phyloP scores from a whole-genome alignment of 2,113 vertebrate genomes.

The Pelvicachromis taeniatus region DNA sequence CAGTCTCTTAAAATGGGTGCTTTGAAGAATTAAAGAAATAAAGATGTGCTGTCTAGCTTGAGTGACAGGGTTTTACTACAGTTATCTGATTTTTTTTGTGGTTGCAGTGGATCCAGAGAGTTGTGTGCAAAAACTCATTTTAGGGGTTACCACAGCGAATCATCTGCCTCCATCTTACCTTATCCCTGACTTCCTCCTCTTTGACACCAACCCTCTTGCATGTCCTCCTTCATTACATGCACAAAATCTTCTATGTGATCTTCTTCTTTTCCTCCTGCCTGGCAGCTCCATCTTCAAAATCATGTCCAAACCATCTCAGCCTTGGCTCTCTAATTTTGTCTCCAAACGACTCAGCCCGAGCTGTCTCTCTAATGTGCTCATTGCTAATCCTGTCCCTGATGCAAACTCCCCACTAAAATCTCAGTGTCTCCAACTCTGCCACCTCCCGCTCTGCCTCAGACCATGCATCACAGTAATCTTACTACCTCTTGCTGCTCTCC shows the following conservation, averaged over 20 bases:
- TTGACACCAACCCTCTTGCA: not conserved
- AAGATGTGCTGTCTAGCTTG: not conserved
- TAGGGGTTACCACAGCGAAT: rapidly evolving
- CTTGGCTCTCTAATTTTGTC: rapidly evolving
- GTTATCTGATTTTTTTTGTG: not conserved
- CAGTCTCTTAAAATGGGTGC: not conserved
- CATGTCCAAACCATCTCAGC: not conserved
- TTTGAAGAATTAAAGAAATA: not conserved
- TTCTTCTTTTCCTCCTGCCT: not conserved
- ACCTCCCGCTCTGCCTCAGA: not conserved
- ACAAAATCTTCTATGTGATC: not conserved
- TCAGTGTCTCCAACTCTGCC: not conserved
- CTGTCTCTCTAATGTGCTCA: not conserved
- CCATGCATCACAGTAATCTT: too few species aligned
- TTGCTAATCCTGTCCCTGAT: not conserved
- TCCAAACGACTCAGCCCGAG: rapidly evolving
- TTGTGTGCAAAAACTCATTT: not conserved
- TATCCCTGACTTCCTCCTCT: not conserved
- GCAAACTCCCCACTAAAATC: not conserved
- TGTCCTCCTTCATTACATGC: not conserved
- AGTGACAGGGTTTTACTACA: not conserved
- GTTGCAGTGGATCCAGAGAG: not conserved
- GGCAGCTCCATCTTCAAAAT: not conserved
- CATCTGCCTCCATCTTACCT: rapidly evolving
- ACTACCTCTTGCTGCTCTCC: too few species aligned